Conservation (phyloP, 2,113 vertebrate genomes). For the Chaenocephalus aceratus region DNA sequence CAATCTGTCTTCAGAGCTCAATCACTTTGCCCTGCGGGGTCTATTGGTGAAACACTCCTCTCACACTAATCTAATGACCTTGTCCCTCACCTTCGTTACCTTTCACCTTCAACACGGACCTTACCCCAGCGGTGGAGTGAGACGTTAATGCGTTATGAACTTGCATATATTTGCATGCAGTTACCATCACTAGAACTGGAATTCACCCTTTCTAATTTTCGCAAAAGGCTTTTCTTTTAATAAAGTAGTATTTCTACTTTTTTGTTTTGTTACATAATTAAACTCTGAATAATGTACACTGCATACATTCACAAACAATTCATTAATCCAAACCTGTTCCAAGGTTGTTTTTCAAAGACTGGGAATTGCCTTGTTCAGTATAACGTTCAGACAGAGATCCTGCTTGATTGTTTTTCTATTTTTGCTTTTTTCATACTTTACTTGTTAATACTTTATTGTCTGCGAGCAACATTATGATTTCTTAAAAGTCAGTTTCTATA, state of each 20-base stretch:
- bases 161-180: slow-evolving; percentile 13
- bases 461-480: slow-evolving; percentile 9
- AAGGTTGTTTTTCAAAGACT: too few relatives aligned
- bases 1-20: slow-evolving; percentile 79
- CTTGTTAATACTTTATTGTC: slow-evolving; percentile 25
- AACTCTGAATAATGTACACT: slow-evolving; percentile 31
- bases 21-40: slow-evolving; percentile 68
- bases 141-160: slow-evolving; percentile 15
- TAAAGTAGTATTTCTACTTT: slow-evolving; percentile 23
- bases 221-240: neutral
- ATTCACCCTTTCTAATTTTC: neutral
- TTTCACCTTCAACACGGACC: slow-evolving; percentile 55
- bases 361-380: too few relatives aligned
- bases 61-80: slow-evolving; percentile 75
- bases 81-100: slow-evolving; percentile 49
- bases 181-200: slow-evolving; percentile 8
- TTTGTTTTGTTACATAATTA: slow-evolving; percentile 56
- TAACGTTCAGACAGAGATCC: too few relatives aligned
- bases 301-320: slow-evolving; percentile 50
- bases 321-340: slow-evolving; percentile 35
- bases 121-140: slow-evolving; percentile 3
- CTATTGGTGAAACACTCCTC: slow-evolving; percentile 65
- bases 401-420: neutral
- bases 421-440: slow-evolving; percentile 23
- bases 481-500: slow-evolving; percentile 29